Evolutionary conservation across 1,140 invertebrate species (phyloP), one percentile per base, ranked within the genome.

Genomic region (Pseudobourletiella spinata): DNA sequence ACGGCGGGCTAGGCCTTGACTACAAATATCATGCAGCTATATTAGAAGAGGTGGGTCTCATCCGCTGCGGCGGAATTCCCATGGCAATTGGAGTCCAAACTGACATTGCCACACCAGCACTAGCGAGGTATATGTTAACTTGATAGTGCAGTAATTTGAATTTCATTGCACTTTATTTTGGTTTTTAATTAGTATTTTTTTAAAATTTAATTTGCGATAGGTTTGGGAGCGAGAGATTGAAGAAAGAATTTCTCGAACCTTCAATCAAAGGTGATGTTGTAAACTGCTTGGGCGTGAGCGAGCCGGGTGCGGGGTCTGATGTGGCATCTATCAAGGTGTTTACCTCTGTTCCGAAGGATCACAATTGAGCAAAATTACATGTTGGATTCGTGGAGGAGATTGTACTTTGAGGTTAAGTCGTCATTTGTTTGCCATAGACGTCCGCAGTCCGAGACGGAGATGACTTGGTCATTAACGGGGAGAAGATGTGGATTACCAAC

Each of bases 401-500:
- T n/a, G n/a, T n/a, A n/a, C n/a, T n/a, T n/a, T n/a, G n/a, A n/a
- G n/a, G 35, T 42, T 18, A 42, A 14, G 18, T 42, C 11, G 14
- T 42, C 14, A 42, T 78, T 70, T 61, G n/a, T n/a, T n/a, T n/a
- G n/a, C n/a, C 81, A 22, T 67, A 74, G 55, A 81, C 79, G 8
- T 74, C 65, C 57, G 80, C 80, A 29, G 72, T 72, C 3, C 71
- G 70, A 29, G 70, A 77, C 52, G 79, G 78, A 28, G 79, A 76
- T 70, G 81, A 82, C 70, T 72, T 78, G 20, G 72, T 83, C 15
- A 81, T 82, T 16, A 82, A 82, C 71, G 81, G 81, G 1, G 72
- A 75, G 3, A 83, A 82, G 70, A 80, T 81, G 79, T 82, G 80
- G 80, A 82, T 77, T 24, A 82, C 81, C 3, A 82, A 80, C 71